Base-by-base conservation (phyloP, 1,140 invertebrate genomes). In the Drosophila sproati region DNA sequence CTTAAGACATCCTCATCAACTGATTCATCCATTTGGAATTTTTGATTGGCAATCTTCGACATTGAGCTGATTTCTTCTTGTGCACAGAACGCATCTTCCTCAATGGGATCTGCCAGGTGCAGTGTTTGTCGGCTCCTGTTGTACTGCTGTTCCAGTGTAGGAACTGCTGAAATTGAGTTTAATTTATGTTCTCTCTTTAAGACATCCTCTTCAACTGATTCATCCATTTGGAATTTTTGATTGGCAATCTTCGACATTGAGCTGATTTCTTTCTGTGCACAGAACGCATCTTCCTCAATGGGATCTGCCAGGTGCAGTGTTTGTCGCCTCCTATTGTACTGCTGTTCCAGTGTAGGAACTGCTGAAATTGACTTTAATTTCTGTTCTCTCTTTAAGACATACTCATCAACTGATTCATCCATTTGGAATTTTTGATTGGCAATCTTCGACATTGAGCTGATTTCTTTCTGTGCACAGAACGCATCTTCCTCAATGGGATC, bases 91-190 rank as follows among this genome's bases (percentile, higher is more conserved):
- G 10, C n/a, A n/a, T 45, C 55, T 43, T 70, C 67, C n/a, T 63
- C 61, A 8, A 64, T 73, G 66, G 57, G 50, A 32, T 73, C 70
- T 5, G 45, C 45, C n/a, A 47, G 12, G n/a, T 20, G 45, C 45
- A 47, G 4, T 2, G 45, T 47, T 47, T 47, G 45, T 28, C 45
- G n/a, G 3, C n/a, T 6, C 43, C 12, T 45, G 3, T 2, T 3
- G 3, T 37, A 6, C 3, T 37, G 3, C 47, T 7, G 6, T 28
- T 29, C 47, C 2, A 48, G 5, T 29, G 31, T 3, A 12, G 29
- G 28, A 31, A 6, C 29, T 31, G 2, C 29, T 31, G 48, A 10
- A 2, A n/a, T 8, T 32, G 0, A 8, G 4, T 12, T 32, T 37
- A 10, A 50, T 35, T 20, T 34, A 2, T 32, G 32, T 34, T 12